Conservation (phyloP, 2,113 vertebrate species). For the Empidonax traillii region DNA sequence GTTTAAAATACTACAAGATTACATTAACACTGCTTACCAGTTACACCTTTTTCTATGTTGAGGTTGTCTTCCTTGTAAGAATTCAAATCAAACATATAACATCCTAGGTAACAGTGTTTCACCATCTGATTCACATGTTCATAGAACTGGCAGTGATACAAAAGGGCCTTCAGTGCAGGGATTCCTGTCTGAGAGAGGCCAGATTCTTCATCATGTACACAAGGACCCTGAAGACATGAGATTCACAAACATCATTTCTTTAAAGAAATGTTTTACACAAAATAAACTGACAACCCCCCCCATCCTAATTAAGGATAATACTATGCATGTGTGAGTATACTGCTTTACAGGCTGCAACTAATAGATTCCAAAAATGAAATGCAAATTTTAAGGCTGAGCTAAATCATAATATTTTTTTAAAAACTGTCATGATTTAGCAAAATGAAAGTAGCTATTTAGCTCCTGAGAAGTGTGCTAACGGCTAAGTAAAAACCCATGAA, state of each 20-base stretch:
- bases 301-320: not conserved
- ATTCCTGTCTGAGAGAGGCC: slow-evolving; percentile 85
- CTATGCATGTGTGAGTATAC: not conserved
- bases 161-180: slow-evolving; percentile 86
- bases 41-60: not conserved
- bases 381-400: not conserved
- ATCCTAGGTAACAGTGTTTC: slow-evolving; percentile 81
- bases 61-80: slow-evolving; percentile 9
- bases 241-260: not conserved
- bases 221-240: slow-evolving; percentile 80
- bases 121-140: slow-evolving; percentile 83
- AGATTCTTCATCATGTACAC: slow-evolving; percentile 90
- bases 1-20: not conserved
- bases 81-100: slow-evolving; percentile 76
- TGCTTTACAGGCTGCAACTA: not conserved
- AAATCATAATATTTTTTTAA: not conserved
- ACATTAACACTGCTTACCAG: slow-evolving; percentile 41
- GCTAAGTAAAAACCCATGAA: not conserved
- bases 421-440: not conserved
- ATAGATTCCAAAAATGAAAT: not conserved
- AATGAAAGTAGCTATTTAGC: not conserved
- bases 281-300: not conserved
- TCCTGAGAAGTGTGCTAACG: not conserved
- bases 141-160: slow-evolving; percentile 90
- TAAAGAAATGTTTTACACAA: not conserved